Evolutionary conservation across 2,113 vertebrate species (phyloP), one percentile per base, ranked within the genome.

Genomic region (Lophotis ruficrista): DNA sequence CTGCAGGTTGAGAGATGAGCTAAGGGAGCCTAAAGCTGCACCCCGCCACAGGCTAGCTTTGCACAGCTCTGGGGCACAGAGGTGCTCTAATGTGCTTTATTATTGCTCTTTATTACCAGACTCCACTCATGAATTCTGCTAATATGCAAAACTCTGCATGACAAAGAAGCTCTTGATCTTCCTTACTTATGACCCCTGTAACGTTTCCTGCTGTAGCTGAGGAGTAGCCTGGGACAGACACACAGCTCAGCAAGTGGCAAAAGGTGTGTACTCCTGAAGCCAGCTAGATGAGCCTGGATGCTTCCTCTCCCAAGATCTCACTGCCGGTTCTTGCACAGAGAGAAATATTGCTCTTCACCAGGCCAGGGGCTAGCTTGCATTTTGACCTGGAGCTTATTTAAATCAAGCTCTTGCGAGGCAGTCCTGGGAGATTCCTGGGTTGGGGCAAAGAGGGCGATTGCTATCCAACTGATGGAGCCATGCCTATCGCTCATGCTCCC

Each of bases 111-210:
- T 43, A 76, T 92, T 93, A 68, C 45, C 54, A 72, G 66, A 38
- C 38, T 72, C 20, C 43, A 20, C 51, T 87, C 83, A 94, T 69
- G n/a, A 95, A 91, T 93, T 87, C 89, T 58, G 43, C 56, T 84
- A 76, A 76, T 79, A 82, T 0, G 0, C 83, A 73, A 90, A 90
- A 58, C 18, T 20, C 51, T 51, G 77, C 28, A 27, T 92, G 79
- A 86, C 71, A 94, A 90, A 80, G 69, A 85, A 92, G 56, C 33
- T 47, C 80, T 96, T 80, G 41, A 71, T 92, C 76, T 70, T 50
- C 50, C 70, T 86, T 50, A 22, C 47, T 90, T 73, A 60, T 62
- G 58, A 14, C 3, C 31, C 22, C 65, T 60, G 27, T 35, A 65
- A 73, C 7, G 5, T 41, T 69, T 84, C 83, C 56, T 27, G 60